Evolutionary conservation across 2,797 vertebrate genomes (phyloP).

Genomic region (Liasis olivaceus): DNA sequence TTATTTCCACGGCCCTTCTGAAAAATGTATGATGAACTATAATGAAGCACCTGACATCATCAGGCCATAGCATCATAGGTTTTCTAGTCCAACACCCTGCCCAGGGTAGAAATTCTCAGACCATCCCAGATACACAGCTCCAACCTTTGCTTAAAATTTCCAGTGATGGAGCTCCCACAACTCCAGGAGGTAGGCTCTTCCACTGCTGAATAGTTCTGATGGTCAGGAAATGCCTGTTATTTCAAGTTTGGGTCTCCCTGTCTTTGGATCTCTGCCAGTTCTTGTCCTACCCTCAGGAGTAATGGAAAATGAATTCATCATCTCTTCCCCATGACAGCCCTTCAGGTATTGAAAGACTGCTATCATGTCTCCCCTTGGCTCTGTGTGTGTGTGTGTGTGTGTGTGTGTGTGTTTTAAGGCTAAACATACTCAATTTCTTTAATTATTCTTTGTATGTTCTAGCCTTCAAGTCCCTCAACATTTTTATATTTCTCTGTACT

Average conservation of each 20-base stretch:
- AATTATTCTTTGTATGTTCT: neutral
- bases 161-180: neutral
- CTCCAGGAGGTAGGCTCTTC: too few species aligned
- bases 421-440: neutral
- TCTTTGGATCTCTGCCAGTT: neutral
- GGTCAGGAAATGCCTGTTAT: neutral
- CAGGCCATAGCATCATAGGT: too few species aligned
- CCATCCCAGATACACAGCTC: too few species aligned
- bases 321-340: neutral
- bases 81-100: too few species aligned
- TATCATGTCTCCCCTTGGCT: neutral
- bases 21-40: too few species aligned
- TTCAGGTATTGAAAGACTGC: neutral
- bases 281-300: neutral
- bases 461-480: neutral
- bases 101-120: too few species aligned
- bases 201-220: too few species aligned
- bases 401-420: neutral
- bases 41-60: too few species aligned
- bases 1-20: too few species aligned
- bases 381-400: too few species aligned
- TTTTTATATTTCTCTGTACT: neutral
- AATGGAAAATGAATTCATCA: neutral
- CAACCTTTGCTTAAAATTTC: too few species aligned
- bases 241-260: neutral